phyloP scores from a whole-genome alignment of 1,140 invertebrate species.

The Belonocnema kinseyi region DNA sequence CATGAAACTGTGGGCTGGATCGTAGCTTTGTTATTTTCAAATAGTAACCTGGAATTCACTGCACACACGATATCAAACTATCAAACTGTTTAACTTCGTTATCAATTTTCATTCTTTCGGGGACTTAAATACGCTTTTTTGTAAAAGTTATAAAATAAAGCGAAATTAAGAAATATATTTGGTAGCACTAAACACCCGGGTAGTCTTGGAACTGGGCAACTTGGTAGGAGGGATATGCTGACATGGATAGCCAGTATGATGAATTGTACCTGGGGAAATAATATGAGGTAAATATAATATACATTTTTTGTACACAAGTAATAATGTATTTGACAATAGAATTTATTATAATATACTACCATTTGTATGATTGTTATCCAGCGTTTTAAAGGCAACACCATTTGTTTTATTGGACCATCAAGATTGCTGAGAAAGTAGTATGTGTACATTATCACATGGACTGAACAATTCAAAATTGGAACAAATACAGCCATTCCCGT shows the following conservation, averaged over 20 bases:
- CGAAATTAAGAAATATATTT: slow-evolving; percentile 55
- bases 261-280: slow-evolving; percentile 79
- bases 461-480: slow-evolving; percentile 53
- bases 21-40: too few species aligned
- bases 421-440: slow-evolving; percentile 59
- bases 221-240: slow-evolving; percentile 41
- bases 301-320: background rate
- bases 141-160: slow-evolving; percentile 60
- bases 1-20: too few species aligned
- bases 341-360: slow-evolving; percentile 50
- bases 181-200: slow-evolving; percentile 38
- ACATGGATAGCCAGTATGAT: slow-evolving; percentile 82
- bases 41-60: too few species aligned
- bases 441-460: slow-evolving; percentile 67
- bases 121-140: slow-evolving; percentile 51
- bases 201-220: slow-evolving; percentile 45
- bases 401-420: slow-evolving; percentile 32
- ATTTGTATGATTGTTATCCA: slow-evolving; percentile 68
- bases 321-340: slow-evolving; percentile 31
- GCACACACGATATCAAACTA: too few species aligned
- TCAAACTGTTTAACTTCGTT: background rate
- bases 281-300: slow-evolving; percentile 34
- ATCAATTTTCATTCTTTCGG: slow-evolving; percentile 39
- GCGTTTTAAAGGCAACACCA: slow-evolving; percentile 50
- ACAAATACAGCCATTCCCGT: slow-evolving; percentile 58